These are phyloP conservation scores for Mythimna lalbum DNA, from an alignment of 2,888 invertebrate genomes.

Conservation along the genomic window DNA sequence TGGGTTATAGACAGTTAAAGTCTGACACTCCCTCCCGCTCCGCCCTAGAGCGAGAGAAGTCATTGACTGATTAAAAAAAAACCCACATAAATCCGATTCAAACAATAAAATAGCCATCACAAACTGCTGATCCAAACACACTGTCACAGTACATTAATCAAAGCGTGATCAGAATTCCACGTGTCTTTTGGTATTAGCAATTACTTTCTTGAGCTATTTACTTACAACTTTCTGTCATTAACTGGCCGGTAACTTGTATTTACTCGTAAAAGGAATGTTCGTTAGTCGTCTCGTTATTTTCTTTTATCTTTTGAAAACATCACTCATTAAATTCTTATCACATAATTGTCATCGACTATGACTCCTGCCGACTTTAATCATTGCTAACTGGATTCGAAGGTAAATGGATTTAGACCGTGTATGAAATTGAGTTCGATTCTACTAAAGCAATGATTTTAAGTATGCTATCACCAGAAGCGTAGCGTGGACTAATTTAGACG, in stretches of 20 bases:
- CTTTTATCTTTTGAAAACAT: conserved; percentile 30
- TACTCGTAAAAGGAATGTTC: conserved; percentile 31
- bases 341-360: conserved; percentile 11
- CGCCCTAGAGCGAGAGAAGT: no score
- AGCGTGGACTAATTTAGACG: no score
- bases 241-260: conserved; percentile 25
- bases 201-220: conserved; percentile 33
- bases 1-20: no score
- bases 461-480: no score
- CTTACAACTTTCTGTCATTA: conserved; percentile 44
- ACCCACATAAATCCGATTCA: background rate
- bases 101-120: conserved; percentile 3
- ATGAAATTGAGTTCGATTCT: no score
- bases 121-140: background rate
- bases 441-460: no score
- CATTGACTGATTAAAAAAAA: no score
- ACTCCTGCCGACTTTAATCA: background rate
- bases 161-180: conserved; percentile 33
- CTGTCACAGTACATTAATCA: conserved; percentile 37
- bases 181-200: conserved; percentile 29
- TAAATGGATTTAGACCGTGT: background rate
- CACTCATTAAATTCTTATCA: conserved; percentile 33
- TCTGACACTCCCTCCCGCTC: no score
- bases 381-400: conserved; percentile 4
- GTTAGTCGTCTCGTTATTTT: conserved; percentile 35